These are phyloP conservation scores for Clistopyga incitator DNA, from an alignment of 2,888 invertebrate genomes.

Conservation along the genomic window DNA sequence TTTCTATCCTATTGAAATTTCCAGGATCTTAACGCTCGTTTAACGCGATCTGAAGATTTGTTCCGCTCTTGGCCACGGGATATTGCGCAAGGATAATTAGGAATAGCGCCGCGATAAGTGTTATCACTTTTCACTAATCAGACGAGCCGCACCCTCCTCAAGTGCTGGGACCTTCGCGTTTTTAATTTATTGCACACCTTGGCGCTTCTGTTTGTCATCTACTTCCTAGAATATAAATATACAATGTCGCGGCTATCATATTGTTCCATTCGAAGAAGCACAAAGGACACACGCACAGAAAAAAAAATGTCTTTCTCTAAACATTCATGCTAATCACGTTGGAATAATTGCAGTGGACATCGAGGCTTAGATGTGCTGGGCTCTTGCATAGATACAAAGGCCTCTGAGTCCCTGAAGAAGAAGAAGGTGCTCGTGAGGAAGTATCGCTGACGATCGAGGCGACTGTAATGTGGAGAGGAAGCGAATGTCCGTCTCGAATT, in stretches of 20 bases:
- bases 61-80: conserved; percentile 38
- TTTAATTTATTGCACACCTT: background rate
- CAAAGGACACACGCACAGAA: conserved; percentile 41
- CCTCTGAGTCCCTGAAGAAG: conserved; percentile 17
- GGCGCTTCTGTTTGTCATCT: background rate
- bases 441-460: conserved; percentile 2
- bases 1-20: conserved; percentile 35
- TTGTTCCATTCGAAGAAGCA: conserved; percentile 35
- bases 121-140: conserved; percentile 13
- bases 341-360: conserved; percentile 44
- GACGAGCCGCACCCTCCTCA: background rate
- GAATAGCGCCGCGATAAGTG: conserved; percentile 12
- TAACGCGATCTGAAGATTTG: conserved; percentile 30
- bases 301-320: conserved; percentile 44
- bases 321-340: conserved; percentile 56
- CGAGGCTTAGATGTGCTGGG: conserved; percentile 21
- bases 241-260: conserved; percentile 14
- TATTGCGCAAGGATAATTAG: conserved; percentile 46
- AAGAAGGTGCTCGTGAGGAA: background rate
- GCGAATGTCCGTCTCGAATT: background rate
- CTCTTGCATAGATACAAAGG: background rate
- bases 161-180: background rate
- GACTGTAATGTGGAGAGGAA: conserved; percentile 4
- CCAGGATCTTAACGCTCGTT: conserved; percentile 17
- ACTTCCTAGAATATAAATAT: conserved; percentile 16